Evolutionary conservation across 1,140 invertebrate species (phyloP), one percentile per base, ranked within the genome.

Genomic region (Drosophila parabipectinata): DNA sequence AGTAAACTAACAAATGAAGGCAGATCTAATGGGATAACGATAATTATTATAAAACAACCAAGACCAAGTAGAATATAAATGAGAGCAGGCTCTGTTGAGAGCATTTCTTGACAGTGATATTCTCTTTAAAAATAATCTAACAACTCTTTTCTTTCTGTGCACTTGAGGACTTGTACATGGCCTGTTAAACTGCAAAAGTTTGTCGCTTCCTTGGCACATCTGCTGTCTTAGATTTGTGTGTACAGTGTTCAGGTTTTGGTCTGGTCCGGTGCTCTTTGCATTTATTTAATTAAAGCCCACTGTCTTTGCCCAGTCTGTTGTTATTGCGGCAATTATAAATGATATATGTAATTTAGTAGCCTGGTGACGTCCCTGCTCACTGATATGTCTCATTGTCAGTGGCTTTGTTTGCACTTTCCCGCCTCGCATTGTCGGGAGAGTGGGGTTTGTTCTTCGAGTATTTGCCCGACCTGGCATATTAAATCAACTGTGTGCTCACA

Each of bases 331-430:
- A 88, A 87, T 87, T 88, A 87, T 88, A 82, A 75, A 88, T 88
- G 83, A 82, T 87, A 79, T 87, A 88, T 88, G 56, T 79, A 88
- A 88, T 87, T 82, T 66, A 82, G 62, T 79, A 54, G 61, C 30
- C 48, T 21, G 32, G 45, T 59, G 56, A 58, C 28, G 48, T 61
- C 55, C 72, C 54, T 18, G 18, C 61, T 39, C 15, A 52, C 48
- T 50, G 72, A 66, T 75, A 66, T 66, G 72, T 73, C 53, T 34
- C 50, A 41, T 58, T 67, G 28, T 60, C 45, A 57, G 60, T 54
- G 30, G 18, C 52, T 64, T 57, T 61, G 50, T 72, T 72, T 64
- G 48, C 56, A 54, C 14, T 47, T 57, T 39, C 63, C 10, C 14
- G 21, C 14, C 9, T 47, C 26, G 26, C 26, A 1, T 14, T 5